These are phyloP conservation scores for Crotophaga sulcirostris DNA, from an alignment of 2,113 vertebrate species.

Conservation along the genomic window DNA sequence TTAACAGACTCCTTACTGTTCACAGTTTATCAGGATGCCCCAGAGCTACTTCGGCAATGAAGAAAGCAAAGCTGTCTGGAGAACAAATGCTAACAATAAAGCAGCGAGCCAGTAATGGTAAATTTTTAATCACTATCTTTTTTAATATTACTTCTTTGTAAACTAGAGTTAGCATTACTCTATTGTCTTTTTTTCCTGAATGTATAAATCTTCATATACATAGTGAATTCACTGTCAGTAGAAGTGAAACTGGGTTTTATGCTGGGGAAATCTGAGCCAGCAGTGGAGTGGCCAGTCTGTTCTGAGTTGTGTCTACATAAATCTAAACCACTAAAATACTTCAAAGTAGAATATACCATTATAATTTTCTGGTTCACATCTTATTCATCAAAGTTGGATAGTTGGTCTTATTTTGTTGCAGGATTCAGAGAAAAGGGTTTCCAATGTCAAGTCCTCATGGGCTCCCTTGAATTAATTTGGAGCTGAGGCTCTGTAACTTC, in stretches of 20 bases:
- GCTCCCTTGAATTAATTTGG: not conserved
- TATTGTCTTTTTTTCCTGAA: not conserved
- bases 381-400: not conserved
- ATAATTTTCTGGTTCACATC: not conserved
- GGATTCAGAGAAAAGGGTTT: not conserved
- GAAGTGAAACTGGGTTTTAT: not conserved
- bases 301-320: not conserved
- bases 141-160: not conserved
- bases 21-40: slow-evolving; percentile 96
- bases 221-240: not conserved
- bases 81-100: slow-evolving; percentile 99
- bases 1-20: slow-evolving; percentile 53
- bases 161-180: not conserved
- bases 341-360: not conserved
- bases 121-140: slow-evolving; percentile 31
- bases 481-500: not conserved
- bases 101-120: slow-evolving; percentile 93
- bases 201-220: not conserved
- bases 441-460: not conserved
- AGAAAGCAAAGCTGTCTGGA: slow-evolving; percentile 96
- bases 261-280: not conserved
- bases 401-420: not conserved
- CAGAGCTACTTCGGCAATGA: slow-evolving; percentile 97
- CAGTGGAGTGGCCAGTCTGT: not conserved
- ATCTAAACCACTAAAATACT: not conserved